phyloP scores from a whole-genome alignment of 2,888 invertebrate genomes.

The Sarcophaga carnaria region DNA sequence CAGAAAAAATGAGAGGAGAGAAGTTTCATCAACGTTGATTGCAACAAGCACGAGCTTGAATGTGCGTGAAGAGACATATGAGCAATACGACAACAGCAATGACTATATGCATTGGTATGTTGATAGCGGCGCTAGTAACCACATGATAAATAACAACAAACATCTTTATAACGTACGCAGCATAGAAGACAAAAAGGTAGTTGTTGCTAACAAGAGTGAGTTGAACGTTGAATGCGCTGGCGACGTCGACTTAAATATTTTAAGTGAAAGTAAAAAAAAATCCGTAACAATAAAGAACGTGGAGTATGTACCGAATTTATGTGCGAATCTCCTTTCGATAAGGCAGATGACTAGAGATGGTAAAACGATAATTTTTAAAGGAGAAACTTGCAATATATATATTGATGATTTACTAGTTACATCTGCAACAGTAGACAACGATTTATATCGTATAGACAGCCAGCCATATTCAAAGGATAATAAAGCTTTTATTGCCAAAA shows the following conservation, averaged over 20 bases:
- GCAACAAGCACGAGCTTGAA: background rate
- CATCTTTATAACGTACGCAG: too few relatives aligned
- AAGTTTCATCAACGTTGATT: too few relatives aligned
- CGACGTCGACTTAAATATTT: too few relatives aligned
- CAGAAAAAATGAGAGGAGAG: too few relatives aligned
- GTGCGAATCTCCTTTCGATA: background rate
- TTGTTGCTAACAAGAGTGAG: too few relatives aligned
- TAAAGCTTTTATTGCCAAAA: slow-evolving; percentile 29
- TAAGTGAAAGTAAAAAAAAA: too few relatives aligned
- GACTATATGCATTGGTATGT: too few relatives aligned
- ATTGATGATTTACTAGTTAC: slow-evolving; percentile 33
- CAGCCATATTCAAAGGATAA: background rate
- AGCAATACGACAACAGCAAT: background rate
- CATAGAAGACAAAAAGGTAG: too few relatives aligned
- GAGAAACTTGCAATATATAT: slow-evolving; percentile 4
- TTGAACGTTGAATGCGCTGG: too few relatives aligned
- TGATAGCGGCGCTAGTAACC: background rate
- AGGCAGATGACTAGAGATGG: slow-evolving; percentile 60
- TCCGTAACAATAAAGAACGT: too few relatives aligned
- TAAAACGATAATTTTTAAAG: slow-evolving; percentile 69
- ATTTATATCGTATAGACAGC: slow-evolving; percentile 40
- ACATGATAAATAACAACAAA: background rate
- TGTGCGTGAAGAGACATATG: background rate
- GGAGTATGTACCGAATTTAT: too few relatives aligned
- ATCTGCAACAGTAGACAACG: slow-evolving; percentile 54